Base-by-base conservation (phyloP, 2,888 invertebrate genomes). In the Caenorhabditis becei region DNA sequence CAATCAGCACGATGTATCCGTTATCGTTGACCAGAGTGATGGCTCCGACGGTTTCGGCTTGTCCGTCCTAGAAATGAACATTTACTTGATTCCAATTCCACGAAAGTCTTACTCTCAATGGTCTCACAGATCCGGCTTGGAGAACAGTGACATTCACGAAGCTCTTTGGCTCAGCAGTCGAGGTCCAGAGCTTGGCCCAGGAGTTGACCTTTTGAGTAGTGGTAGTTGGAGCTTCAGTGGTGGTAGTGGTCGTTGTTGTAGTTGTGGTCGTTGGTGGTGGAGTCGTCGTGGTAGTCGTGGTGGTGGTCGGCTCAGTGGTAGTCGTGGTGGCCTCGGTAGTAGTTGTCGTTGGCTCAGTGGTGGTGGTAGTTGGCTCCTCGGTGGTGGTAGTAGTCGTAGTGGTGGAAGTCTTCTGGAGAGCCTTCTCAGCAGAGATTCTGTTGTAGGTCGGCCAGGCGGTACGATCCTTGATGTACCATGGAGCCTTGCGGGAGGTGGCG, bases 11-110 rank as follows among this genome's bases (percentile, higher is more conserved):
- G 37, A 83, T 80, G 66, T 85, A 85, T 32, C 89, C 89, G 56
- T 88, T 88, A 77, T 89, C 89, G 75, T 88, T 89, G 81, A 89
- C 83, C 11, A 89, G 77, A 4, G 89, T 86, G 74, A 89, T 89
- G 20, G 89, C 88, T 26, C 88, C 88, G 20, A 89, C 86, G 14
- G 84, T 80, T 79, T 89, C 89, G 1, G 80, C 71, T 72, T 89
- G 89, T n/a, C 85, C 85, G 66, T 89, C 89, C 87, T 89, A 69
- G 8, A 77, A 66, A 41, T 20, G 11, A 20, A 35, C 18, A n/a
- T n/a, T n/a, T n/a, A n/a, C 54, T n/a, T n/a, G 28, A 1, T 56
- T 16, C 32, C 35, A 10, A 16, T 20, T 24, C 23, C 8, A 47
- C 37, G 24, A 4, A 63, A 16, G 14, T 35, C 86, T 28, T 1